A percentile compares a stretch with the other conserved stretches of the same genome.
Conservation (phyloP, 2,888 invertebrate genomes). For the Pediacus dermestoides region DNA sequence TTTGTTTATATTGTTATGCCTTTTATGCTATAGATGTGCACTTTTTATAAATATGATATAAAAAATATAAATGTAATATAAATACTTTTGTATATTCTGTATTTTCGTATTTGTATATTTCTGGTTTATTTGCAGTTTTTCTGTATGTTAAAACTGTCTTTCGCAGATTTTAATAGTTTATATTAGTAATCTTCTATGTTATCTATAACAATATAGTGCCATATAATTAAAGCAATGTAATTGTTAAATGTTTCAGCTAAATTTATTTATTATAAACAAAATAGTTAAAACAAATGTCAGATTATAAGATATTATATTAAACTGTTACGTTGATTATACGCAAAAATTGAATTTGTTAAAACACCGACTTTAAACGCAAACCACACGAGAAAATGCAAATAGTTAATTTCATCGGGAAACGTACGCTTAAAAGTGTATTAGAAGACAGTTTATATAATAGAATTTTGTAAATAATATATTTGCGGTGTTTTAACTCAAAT, state of each 20-base stretch:
- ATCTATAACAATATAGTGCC: conserved; percentile 24
- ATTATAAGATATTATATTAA: conserved; percentile 11
- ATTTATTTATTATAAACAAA: conserved; percentile 21
- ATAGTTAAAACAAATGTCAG: conserved; percentile 13
- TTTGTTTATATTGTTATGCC: conserved; percentile 25
- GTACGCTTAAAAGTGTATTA: conserved; percentile 33
- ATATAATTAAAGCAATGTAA: conserved; percentile 34
- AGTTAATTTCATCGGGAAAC: conserved; percentile 28
- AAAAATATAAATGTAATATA: conserved; percentile 16
- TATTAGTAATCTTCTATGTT: conserved; percentile 24
- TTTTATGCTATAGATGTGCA: conserved; percentile 31
- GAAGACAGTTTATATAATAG: conserved; percentile 17
- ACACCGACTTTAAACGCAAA: conserved; percentile 28
- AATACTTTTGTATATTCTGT: conserved; percentile 12
- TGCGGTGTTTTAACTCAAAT: conserved; percentile 36
- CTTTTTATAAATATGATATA: conserved; percentile 19
- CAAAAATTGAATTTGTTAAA: conserved; percentile 34
- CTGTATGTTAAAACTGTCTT: too few relatives aligned
- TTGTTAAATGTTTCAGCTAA: conserved; percentile 34
- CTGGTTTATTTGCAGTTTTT: too few relatives aligned
- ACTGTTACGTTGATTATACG: conserved; percentile 13
- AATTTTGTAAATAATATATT: conserved; percentile 17
- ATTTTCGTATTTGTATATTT: conserved; percentile 6
- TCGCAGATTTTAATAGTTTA: too few relatives aligned
- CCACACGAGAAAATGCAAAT: conserved; percentile 8